Base-by-base conservation (phyloP, 2,888 invertebrate genomes). In the Smittia sp. region DNA sequence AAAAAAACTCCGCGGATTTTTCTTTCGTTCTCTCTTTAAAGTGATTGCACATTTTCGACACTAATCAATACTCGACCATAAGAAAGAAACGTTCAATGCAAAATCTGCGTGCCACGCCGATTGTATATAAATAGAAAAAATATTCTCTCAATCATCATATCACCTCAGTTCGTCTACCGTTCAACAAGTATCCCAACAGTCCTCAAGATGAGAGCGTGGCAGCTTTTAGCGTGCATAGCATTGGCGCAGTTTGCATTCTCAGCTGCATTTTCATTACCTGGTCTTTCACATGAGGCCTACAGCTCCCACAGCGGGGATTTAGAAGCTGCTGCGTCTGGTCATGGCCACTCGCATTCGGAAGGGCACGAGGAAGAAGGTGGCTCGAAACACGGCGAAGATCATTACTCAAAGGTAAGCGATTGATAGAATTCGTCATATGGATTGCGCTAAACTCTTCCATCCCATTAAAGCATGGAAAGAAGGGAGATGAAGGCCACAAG, bases 401-500 rank as follows among this genome's bases (percentile, higher is more conserved):
- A 82, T 62, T 78, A 79, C 38, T 78, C 78, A 6, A 79, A 79
- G 74, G 79, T 58, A n/a, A 58, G 22, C 11, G n/a, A n/a, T n/a
- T n/a, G n/a, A n/a, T n/a, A n/a, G n/a, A n/a, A n/a, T n/a, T n/a
- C n/a, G n/a, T n/a, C n/a, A n/a, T n/a, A n/a, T n/a, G n/a, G n/a
- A n/a, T n/a, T n/a, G n/a, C n/a, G n/a, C n/a, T n/a, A n/a, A 38
- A 38, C 22, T 58, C 3, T 32, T 32, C 9, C 32, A 6, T 32
- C 32, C 9, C 32, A 32, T 58, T 4, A 52, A 6, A 58, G 58
- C 22, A 91, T 78, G 91, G 90, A 0, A 89, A 90, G 75, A 91
- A 93, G 78, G 90, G 89, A 0, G 90, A 91, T 75, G 92, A 92
- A 78, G 93, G 92, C 0, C 89, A 91, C 82, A 90, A 90, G 78